These are phyloP conservation scores for Apoda limacodes DNA, from an alignment of 2,888 invertebrate genomes.

Conservation along the genomic window DNA sequence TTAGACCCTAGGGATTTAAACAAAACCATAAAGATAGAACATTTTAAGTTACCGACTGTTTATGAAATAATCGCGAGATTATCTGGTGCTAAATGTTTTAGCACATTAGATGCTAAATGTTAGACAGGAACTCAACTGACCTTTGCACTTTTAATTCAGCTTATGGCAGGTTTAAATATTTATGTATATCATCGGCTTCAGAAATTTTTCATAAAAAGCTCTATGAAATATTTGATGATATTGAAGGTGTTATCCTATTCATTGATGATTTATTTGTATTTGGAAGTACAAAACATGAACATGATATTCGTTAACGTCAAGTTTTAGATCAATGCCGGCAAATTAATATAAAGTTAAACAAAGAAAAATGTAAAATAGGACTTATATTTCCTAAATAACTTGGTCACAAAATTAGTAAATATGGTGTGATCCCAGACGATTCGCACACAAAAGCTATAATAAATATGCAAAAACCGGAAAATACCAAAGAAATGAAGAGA, in stretches of 20 bases:
- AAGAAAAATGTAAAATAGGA: slow-evolving; percentile 17
- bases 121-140: slow-evolving; percentile 12
- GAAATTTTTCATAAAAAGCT: no score
- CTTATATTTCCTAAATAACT: slow-evolving; percentile 16
- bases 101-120: slow-evolving; percentile 18
- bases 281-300: slow-evolving; percentile 6
- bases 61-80: slow-evolving; percentile 10
- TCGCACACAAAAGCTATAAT: slow-evolving; percentile 15
- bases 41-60: no score
- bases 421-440: slow-evolving; percentile 18
- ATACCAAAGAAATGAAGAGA: slow-evolving; percentile 17
- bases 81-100: slow-evolving; percentile 17
- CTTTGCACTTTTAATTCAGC: slow-evolving; percentile 22
- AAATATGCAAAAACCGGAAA: slow-evolving; percentile 19
- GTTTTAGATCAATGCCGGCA: slow-evolving; percentile 15
- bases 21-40: no score
- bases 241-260: no score
- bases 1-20: no score
- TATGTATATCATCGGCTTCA: no score
- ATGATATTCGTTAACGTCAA: slow-evolving; percentile 8
- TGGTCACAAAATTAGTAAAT: slow-evolving; percentile 16
- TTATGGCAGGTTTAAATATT: no score
- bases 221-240: no score
- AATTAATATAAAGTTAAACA: slow-evolving; percentile 18
- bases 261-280: no score